Base-by-base conservation (phyloP, 2,113 vertebrate species). In the Spea multiplicata region DNA sequence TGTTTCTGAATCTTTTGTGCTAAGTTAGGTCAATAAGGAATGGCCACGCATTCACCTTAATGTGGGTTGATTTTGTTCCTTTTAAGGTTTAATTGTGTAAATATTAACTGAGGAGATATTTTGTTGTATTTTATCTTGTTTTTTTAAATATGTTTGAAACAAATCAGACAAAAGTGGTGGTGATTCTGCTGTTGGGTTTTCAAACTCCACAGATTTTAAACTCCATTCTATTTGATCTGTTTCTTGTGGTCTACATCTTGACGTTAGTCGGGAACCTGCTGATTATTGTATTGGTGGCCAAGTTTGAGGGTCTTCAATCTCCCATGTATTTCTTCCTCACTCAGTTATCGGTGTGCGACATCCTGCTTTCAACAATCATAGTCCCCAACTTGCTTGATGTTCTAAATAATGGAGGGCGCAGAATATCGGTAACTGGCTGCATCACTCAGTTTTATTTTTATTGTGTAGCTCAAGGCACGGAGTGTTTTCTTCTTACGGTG, bases 131-230 rank as follows among this genome's bases (percentile, higher is more conserved):
- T 30, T 30, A 30, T 30, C 30, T 30, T 30, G 30, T 1, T 30
- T 30, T 30, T 30, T 30, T 30, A 30, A 30, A 52, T 52, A 75
- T 55, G 49, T 45, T 10, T 53, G 14, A 67, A 53, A 8, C 44
- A 16, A 75, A 75, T 14, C 4, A 14, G 13, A 66, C 74, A 7
- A 84, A 84, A 72, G 71, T 83, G 3, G 82, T 80, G 10, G 81
- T 84, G 74, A 82, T 87, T 80, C 12, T 87, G 50, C 73, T 87
- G 0, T 55, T 85, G n/a, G 82, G 83, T 5, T 75, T 88, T 8
- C 84, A 74, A 3, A 53, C 66, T 10, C 47, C 82, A 64, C 68
- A 45, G 13, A 9, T 44, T 3, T 16, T 71, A 0, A 78, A 84
- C 66, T 83, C 78, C 16, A 45, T n/a, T 16, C 66, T 82, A 9